Conservation (phyloP, 1,140 invertebrate genomes). For the Conus ventricosus region DNA sequence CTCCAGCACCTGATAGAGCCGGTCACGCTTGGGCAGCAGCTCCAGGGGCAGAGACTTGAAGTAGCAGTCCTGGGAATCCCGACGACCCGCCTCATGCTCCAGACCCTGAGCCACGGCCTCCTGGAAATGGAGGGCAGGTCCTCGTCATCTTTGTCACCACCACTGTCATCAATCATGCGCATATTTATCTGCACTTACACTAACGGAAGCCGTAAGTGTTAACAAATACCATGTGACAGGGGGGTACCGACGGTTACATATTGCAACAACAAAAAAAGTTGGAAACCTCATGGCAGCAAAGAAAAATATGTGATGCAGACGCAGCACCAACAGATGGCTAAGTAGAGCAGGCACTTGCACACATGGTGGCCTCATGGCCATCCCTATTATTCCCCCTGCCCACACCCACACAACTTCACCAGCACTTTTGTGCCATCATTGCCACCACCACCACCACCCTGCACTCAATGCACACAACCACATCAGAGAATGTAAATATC, state of each 20-base stretch:
- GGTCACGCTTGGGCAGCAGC: constrained; percentile 89
- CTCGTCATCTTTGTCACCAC: neutral
- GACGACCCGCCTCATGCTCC: constrained; percentile 86
- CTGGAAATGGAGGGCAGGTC: constrained; percentile 72
- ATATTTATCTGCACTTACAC: neutral
- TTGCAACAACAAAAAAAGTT: too few relatives aligned
- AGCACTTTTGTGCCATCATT: too few relatives aligned
- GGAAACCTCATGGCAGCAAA: too few relatives aligned
- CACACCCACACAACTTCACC: too few relatives aligned
- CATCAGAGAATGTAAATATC: too few relatives aligned
- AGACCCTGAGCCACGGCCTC: constrained; percentile 94
- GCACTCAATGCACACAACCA: too few relatives aligned
- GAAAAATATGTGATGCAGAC: too few relatives aligned
- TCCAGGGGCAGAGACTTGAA: constrained; percentile 87
- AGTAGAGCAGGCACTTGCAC: too few relatives aligned
- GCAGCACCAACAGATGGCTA: too few relatives aligned
- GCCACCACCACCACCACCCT: too few relatives aligned
- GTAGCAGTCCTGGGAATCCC: constrained; percentile 86
- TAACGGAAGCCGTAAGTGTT: neutral
- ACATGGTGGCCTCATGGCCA: too few relatives aligned
- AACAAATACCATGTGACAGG: neutral
- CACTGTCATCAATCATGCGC: neutral
- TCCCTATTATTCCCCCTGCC: too few relatives aligned
- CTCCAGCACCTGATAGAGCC: constrained; percentile 83
- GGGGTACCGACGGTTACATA: neutral